Conservation (phyloP, 2,888 invertebrate genomes). For the Acronicta aceris region DNA sequence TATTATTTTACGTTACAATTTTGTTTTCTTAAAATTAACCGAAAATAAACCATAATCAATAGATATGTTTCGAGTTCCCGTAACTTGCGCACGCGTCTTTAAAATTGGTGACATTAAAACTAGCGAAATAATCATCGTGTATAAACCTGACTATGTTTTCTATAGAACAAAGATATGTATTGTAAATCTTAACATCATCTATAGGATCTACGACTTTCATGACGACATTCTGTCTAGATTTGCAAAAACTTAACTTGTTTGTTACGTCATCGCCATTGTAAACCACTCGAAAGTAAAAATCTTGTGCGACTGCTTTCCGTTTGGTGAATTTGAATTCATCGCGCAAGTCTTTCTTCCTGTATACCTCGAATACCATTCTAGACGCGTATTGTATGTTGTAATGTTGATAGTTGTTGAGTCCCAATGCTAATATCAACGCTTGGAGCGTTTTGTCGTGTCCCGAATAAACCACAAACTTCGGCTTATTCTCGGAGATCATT, state of each 20-base stretch:
- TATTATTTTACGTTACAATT: not conserved
- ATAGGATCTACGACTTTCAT: slow-evolving; percentile 81
- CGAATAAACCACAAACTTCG: slow-evolving; percentile 94
- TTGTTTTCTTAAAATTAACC: not conserved
- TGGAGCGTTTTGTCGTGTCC: slow-evolving; percentile 98
- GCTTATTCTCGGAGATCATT: slow-evolving; percentile 93
- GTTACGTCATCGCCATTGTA: slow-evolving; percentile 97
- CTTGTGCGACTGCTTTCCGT: slow-evolving; percentile 89
- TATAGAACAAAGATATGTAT: slow-evolving; percentile 93
- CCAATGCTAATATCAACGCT: slow-evolving; percentile 94
- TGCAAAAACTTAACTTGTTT: slow-evolving; percentile 94
- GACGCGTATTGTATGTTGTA: slow-evolving; percentile 95
- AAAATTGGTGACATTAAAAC: slow-evolving; percentile 96
- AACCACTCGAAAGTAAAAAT: slow-evolving; percentile 94
- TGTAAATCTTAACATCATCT: slow-evolving; percentile 73
- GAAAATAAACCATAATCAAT: slow-evolving; percentile 39
- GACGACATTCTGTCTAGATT: slow-evolving; percentile 86
- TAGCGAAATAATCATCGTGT: slow-evolving; percentile 95
- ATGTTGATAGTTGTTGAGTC: slow-evolving; percentile 90
- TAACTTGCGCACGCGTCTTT: slow-evolving; percentile 93
- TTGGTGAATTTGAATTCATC: slow-evolving; percentile 88
- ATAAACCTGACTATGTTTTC: slow-evolving; percentile 96
- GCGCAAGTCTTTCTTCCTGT: slow-evolving; percentile 89
- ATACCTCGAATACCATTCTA: slow-evolving; percentile 96
- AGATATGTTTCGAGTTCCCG: slow-evolving; percentile 68